These are phyloP conservation scores for Erythrolamprus reginae DNA, from an alignment of 2,113 vertebrate species.

Conservation along the genomic window DNA sequence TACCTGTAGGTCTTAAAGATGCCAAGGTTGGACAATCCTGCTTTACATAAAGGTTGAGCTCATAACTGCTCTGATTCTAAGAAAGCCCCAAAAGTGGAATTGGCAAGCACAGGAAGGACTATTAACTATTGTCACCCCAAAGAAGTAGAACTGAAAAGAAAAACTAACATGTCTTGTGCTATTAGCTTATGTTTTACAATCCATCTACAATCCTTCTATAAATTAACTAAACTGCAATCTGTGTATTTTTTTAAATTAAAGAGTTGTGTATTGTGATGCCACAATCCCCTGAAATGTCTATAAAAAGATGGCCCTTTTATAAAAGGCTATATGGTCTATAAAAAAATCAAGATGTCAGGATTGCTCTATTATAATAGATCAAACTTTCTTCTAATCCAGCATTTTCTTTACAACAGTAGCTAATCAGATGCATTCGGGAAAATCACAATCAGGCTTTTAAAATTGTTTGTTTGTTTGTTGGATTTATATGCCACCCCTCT, in stretches of 20 bases:
- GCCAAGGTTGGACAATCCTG: not conserved
- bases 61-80: not conserved
- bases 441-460: not conserved
- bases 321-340: too few relatives aligned
- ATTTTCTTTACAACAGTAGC: not conserved
- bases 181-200: not conserved
- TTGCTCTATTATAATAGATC: not conserved
- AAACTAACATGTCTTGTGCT: not conserved
- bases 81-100: not conserved
- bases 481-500: too few relatives aligned
- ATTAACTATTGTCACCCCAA: not conserved
- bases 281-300: not conserved
- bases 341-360: not conserved
- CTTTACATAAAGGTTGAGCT: conserved; percentile 19
- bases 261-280: conserved; percentile 21
- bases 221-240: not conserved
- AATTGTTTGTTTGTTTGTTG: too few relatives aligned
- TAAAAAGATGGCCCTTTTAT: not conserved
- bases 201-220: not conserved
- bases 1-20: not conserved
- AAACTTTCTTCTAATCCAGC: not conserved
- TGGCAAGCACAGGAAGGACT: not conserved
- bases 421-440: not conserved
- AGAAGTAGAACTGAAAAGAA: not conserved
- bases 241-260: not conserved